These are phyloP conservation scores for Hetaerina titia DNA, from an alignment of 2,888 invertebrate species.

Conservation along the genomic window DNA sequence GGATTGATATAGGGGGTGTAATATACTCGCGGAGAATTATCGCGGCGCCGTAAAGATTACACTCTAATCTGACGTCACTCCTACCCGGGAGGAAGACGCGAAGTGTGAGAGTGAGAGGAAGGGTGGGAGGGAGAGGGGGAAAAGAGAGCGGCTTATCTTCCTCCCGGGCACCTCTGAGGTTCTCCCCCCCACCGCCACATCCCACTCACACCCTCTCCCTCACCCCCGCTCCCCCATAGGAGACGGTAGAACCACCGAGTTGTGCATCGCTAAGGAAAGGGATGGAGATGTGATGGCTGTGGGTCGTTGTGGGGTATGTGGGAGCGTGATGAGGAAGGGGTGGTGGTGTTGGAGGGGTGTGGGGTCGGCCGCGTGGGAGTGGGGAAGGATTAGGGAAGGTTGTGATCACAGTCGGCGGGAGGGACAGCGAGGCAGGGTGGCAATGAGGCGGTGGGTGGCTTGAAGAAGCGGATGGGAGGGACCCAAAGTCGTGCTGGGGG, in stretches of 20 bases:
- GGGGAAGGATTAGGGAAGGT: background rate
- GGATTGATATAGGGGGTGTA: conserved; percentile 15
- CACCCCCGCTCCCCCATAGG: background rate
- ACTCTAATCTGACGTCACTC: background rate
- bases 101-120: background rate
- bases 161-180: background rate
- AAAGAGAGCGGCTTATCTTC: conserved; percentile 8
- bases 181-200: too few species aligned
- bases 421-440: background rate
- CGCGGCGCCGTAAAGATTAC: background rate
- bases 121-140: background rate
- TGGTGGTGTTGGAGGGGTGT: background rate
- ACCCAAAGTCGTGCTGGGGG: background rate
- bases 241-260: background rate
- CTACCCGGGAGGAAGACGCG: background rate
- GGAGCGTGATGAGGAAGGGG: background rate
- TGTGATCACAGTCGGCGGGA: background rate
- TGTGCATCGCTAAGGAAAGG: background rate
- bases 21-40: background rate
- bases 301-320: background rate
- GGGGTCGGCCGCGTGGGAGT: background rate
- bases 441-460: background rate
- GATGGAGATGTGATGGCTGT: background rate
- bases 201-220: background rate
- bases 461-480: background rate